A percentile compares a stretch with the other conserved stretches of the same genome.
These are phyloP conservation scores for Nymphicus hollandicus DNA, from an alignment of 2,113 vertebrate species.

Conservation along the genomic window DNA sequence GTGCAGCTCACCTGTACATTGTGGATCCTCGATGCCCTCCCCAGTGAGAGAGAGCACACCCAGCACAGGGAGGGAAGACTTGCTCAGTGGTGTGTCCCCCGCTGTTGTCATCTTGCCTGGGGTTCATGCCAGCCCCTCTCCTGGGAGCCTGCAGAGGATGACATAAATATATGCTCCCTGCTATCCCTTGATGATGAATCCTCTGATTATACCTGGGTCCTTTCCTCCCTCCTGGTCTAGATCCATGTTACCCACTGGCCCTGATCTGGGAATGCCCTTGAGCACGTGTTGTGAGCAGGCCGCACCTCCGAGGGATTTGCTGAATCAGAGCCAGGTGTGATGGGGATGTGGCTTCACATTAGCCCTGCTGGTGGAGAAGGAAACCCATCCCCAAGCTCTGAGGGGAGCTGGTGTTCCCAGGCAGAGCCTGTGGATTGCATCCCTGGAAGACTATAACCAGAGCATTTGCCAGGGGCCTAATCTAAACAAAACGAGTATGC, in stretches of 20 bases:
- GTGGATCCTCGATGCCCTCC: neutral
- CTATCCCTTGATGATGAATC: neutral
- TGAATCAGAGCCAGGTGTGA: neutral
- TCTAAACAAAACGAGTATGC: neutral
- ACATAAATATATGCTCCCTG: neutral
- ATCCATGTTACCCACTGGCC: neutral
- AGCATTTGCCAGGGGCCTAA: neutral
- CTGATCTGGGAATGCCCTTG: neutral
- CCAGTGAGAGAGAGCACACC: rapidly evolving
- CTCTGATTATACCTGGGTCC: neutral
- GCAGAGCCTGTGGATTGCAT: neutral
- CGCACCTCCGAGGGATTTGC: neutral
- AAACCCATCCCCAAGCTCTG: neutral
- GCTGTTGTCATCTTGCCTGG: neutral
- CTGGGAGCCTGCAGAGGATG: neutral
- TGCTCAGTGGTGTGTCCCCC: rapidly evolving
- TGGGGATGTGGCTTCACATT: neutral
- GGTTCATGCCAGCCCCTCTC: neutral
- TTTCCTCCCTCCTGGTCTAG: neutral
- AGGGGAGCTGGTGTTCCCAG: neutral
- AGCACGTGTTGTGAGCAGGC: neutral
- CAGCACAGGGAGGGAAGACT: neutral
- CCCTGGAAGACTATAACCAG: neutral
- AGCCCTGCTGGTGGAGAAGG: neutral
- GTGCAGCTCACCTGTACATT: neutral